A percentile compares a stretch with the other conserved stretches of the same genome.
These are phyloP conservation scores for Poecile montanus DNA, from an alignment of 2,797 vertebrate genomes.

Conservation along the genomic window DNA sequence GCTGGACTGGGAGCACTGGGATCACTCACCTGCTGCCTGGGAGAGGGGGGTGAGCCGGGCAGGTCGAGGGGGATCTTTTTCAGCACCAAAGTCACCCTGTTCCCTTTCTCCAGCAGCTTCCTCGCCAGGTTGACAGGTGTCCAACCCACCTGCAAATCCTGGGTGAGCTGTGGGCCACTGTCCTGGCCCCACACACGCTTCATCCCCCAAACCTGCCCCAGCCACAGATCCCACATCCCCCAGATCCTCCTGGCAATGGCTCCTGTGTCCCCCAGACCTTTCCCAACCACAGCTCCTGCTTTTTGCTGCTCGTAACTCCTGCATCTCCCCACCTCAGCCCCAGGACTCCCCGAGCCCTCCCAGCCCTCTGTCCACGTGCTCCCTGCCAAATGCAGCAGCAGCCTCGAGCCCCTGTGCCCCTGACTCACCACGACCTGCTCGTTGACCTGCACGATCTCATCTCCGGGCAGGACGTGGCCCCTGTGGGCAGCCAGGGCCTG, in stretches of 20 bases:
- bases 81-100: slow-evolving; percentile 82
- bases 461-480: slow-evolving; percentile 84
- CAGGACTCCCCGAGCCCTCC: accelerated
- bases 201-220: not conserved
- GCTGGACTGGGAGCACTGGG: not conserved
- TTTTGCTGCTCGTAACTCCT: not conserved
- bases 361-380: not conserved
- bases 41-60: not conserved
- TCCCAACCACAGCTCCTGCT: not conserved
- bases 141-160: slow-evolving; percentile 88
- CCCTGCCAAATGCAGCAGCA: not conserved
- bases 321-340: not conserved
- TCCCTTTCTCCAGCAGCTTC: slow-evolving; percentile 85
- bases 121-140: slow-evolving; percentile 80
- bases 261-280: not conserved
- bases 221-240: not conserved
- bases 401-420: accelerated
- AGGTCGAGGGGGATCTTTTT: slow-evolving; percentile 82
- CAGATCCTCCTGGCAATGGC: not conserved
- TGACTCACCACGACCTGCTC: slow-evolving; percentile 91
- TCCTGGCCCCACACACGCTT: accelerated
- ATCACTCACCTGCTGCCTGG: slow-evolving; percentile 16
- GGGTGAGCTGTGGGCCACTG: not conserved
- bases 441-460: slow-evolving; percentile 94
- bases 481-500: slow-evolving; percentile 77